Percentiles rank a stretch among this genome's conserved stretches.
phyloP scores from a whole-genome alignment of 2,113 vertebrate genomes.

The Poeciliopsis occidentalis region DNA sequence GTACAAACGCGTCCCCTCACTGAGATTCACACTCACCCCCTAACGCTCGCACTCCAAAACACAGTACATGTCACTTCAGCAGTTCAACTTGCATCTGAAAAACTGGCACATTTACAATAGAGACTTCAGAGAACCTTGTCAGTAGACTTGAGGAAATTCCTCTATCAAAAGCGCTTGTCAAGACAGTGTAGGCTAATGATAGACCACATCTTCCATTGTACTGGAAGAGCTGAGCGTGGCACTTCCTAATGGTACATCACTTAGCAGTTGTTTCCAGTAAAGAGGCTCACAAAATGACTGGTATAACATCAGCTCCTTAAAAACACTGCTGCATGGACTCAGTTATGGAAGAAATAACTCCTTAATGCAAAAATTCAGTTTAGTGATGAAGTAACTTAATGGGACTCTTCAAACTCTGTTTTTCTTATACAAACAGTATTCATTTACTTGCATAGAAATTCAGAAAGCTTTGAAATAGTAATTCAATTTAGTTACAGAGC shows the following conservation, averaged over 20 bases:
- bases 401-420: neutral
- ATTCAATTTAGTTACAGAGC: neutral
- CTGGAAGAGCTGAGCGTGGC: constrained; percentile 48
- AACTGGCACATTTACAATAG: constrained; percentile 60
- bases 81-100: constrained; percentile 38
- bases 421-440: neutral
- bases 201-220: constrained; percentile 50
- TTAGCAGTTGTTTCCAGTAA: constrained; percentile 21
- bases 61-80: constrained; percentile 40
- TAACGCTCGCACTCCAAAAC: neutral
- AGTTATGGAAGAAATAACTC: neutral
- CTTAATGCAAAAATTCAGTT: neutral
- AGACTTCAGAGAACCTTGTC: constrained; percentile 54
- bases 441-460: neutral
- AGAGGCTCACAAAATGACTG: constrained; percentile 7
- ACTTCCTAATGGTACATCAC: constrained; percentile 24
- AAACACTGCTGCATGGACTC: neutral
- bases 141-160: constrained; percentile 67
- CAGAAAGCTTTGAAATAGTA: neutral
- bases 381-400: neutral
- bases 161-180: constrained; percentile 69
- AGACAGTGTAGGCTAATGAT: constrained; percentile 66
- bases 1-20: constrained; percentile 20
- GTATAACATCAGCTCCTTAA: neutral
- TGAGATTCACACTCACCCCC: neutral